A percentile compares a stretch with the other conserved stretches of the same genome.
Evolutionary conservation across 1,140 invertebrate species (phyloP).

Genomic region (Megalopta genalis): DNA sequence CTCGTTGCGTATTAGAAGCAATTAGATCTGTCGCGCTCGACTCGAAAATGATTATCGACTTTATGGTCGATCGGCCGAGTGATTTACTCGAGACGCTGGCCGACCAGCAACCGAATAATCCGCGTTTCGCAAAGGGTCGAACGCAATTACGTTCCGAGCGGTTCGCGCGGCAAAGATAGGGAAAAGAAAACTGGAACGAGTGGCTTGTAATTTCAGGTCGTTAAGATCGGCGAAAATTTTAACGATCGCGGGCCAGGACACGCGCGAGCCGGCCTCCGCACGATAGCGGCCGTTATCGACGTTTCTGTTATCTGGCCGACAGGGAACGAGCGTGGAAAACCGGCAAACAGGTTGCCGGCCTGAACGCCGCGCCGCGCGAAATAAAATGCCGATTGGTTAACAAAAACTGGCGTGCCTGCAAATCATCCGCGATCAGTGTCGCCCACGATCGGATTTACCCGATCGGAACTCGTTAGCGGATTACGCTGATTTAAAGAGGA

Average conservation of each 20-base stretch:
- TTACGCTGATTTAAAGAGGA: neutral
- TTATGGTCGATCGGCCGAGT: constrained; percentile 16
- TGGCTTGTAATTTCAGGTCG: constrained; percentile 34
- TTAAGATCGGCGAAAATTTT: constrained; percentile 37
- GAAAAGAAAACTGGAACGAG: neutral
- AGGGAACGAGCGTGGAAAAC: neutral
- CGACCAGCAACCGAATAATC: constrained; percentile 11
- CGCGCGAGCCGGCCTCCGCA: neutral
- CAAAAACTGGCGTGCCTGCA: neutral
- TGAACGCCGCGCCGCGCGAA: too few relatives aligned
- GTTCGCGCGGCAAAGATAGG: neutral
- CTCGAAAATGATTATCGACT: constrained; percentile 13
- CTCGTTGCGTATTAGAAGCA: constrained; percentile 14
- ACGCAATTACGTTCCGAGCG: constrained; percentile 17
- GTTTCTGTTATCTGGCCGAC: constrained; percentile 5
- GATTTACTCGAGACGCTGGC: constrained; percentile 3
- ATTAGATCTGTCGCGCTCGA: constrained; percentile 1
- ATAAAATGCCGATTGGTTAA: too few relatives aligned
- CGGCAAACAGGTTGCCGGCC: constrained; percentile 14
- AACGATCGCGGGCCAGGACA: constrained; percentile 6
- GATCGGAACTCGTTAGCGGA: constrained; percentile 7
- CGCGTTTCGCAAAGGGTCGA: constrained; percentile 7
- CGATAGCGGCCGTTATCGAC: neutral
- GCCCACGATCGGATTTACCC: neutral
- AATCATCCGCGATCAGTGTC: constrained; percentile 7